phyloP scores from a whole-genome alignment of 2,888 invertebrate species.

The Dicyrtomina minuta region DNA sequence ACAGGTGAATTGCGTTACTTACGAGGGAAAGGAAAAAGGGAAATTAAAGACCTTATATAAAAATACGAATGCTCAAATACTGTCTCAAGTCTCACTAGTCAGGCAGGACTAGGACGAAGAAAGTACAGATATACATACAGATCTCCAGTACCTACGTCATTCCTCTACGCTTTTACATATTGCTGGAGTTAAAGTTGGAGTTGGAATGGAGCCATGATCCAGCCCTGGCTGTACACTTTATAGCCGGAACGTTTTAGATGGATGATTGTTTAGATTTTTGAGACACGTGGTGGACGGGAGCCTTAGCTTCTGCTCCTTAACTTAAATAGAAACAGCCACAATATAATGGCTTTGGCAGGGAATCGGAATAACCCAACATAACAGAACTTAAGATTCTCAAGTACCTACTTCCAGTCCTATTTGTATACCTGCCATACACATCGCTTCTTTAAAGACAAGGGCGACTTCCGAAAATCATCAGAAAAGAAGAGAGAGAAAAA shows the following conservation, averaged over 20 bases:
- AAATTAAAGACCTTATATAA: slow-evolving; percentile 39
- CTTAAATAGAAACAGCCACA: slow-evolving; percentile 1
- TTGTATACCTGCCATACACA: background rate
- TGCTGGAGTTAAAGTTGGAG: background rate
- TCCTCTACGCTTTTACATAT: background rate
- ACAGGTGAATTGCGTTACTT: slow-evolving; percentile 42
- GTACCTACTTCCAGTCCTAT: too few relatives aligned
- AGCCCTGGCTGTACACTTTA: too few relatives aligned
- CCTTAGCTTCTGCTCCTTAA: slow-evolving; percentile 2
- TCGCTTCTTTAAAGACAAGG: slow-evolving; percentile 4
- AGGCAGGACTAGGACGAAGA: too few relatives aligned
- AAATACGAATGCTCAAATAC: background rate
- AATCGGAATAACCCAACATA: too few relatives aligned
- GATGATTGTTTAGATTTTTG: slow-evolving; percentile 30
- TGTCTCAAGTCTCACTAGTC: background rate
- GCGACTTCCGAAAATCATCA: slow-evolving; percentile 22
- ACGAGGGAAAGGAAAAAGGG: slow-evolving; percentile 21
- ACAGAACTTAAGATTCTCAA: too few relatives aligned
- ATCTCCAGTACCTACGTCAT: background rate
- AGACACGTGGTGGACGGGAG: slow-evolving; percentile 39
- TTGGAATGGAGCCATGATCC: background rate
- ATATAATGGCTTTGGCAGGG: background rate
- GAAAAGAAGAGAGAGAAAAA: background rate
- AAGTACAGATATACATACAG: background rate
- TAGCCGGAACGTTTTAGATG: slow-evolving; percentile 8